These are phyloP conservation scores for Pemphredon lugubris DNA, from an alignment of 2,888 invertebrate genomes.

Conservation along the genomic window DNA sequence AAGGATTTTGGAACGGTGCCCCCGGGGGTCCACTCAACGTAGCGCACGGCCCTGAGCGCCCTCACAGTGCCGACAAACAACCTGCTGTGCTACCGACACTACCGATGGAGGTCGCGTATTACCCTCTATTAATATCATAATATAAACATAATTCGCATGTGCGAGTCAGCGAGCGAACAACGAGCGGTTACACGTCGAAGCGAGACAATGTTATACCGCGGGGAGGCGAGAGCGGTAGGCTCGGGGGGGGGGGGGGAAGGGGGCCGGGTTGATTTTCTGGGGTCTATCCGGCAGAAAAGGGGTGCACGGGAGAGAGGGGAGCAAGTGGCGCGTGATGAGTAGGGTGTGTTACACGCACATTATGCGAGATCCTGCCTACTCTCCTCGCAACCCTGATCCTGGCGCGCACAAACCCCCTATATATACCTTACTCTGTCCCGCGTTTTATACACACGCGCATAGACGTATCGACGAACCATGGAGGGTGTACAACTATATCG, in stretches of 20 bases:
- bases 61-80: constrained; percentile 66
- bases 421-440: constrained; percentile 24
- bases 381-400: constrained; percentile 55
- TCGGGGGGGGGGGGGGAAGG: constrained; percentile 45
- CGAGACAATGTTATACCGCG: constrained; percentile 46
- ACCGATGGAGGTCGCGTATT: constrained; percentile 67
- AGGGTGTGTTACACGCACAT: constrained; percentile 78
- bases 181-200: constrained; percentile 39
- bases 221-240: constrained; percentile 41
- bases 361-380: constrained; percentile 69
- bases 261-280: constrained; percentile 63
- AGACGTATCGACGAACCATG: constrained; percentile 54
- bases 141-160: constrained; percentile 78
- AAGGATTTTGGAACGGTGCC: constrained; percentile 5
- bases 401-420: constrained; percentile 50
- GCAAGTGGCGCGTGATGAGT: constrained; percentile 80
- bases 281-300: constrained; percentile 57
- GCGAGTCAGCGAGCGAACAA: constrained; percentile 63
- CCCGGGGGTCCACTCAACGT: constrained; percentile 20
- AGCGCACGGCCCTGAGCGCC: constrained; percentile 44
- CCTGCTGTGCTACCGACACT: constrained; percentile 68
- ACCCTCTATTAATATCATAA: constrained; percentile 80
- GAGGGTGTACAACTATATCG: constrained; percentile 72
- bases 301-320: constrained; percentile 62
- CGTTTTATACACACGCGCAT: no score